Evolutionary conservation across 2,113 vertebrate species (phyloP), one percentile per base, ranked within the genome.

Genomic region (Psilopsiagon aymara): DNA sequence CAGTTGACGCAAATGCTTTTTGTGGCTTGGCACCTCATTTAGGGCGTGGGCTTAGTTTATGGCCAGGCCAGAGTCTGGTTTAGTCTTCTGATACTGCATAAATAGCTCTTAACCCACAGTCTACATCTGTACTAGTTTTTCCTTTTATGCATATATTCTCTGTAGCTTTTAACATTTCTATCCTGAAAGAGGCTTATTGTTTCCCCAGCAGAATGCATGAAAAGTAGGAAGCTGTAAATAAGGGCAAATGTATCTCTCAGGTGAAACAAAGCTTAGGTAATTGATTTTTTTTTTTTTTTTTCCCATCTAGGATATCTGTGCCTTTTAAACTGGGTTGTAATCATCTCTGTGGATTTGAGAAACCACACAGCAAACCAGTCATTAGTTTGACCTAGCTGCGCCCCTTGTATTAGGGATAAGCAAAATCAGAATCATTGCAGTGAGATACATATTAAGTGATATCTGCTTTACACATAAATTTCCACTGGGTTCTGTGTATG

Each of bases 11-110:
- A 99, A 99, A 99, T 99, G 99, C 99, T 99, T 99, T 99, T 99
- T 99, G 99, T 99, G 99, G 99, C 99, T 99, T 99, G 99, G 99
- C 99, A 99, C 99, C 98, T 99, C 98, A 68, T 99, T 99, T 98
- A 99, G 99, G 99, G 99, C 98, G 99, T 99, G 98, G 99, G 99
- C 98, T 99, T 98, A 98, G 98, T 99, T 99, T 99, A 99, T 99
- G 98, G 99, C 98, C 98, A 96, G 98, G 98, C 98, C 97, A 97
- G 97, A 98, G 98, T 98, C 98, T 98, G 99, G 98, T 98, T 99
- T 99, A 98, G 98, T 99, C 97, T 98, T 99, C 98, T 99, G 99
- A 99, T 99, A 99, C 98, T 98, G 98, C 99, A 99, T 98, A 99
- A 99, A 99, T 99, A 99, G 99, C 98, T 98, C 97, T 97, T 82